Evolutionary conservation across 2,888 invertebrate genomes (phyloP).

Genomic region (Andrena camellia): DNA sequence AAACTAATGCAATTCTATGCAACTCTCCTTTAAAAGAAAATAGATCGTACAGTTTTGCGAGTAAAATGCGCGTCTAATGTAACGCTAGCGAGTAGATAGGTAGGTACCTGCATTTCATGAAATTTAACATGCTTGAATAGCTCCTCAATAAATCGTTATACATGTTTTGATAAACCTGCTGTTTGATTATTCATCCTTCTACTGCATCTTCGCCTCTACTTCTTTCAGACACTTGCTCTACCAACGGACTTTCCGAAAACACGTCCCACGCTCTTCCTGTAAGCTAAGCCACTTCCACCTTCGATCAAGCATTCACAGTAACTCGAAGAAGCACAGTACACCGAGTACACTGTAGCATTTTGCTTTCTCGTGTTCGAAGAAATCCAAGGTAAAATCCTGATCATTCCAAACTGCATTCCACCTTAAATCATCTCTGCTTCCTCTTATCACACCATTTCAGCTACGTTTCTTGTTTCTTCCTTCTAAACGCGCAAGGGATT

Average conservation of each 20-base stretch:
- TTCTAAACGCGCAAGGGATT: neutral
- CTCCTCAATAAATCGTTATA: constrained; percentile 84
- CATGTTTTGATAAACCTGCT: constrained; percentile 81
- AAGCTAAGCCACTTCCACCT: too few species aligned
- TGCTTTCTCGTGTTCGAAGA: too few species aligned
- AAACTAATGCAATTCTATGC: constrained; percentile 57
- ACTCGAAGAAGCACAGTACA: too few species aligned
- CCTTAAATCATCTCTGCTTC: too few species aligned
- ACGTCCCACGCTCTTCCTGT: too few species aligned
- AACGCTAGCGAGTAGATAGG: constrained; percentile 81
- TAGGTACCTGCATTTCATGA: constrained; percentile 84
- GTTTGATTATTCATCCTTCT: constrained; percentile 1
- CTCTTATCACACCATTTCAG: too few species aligned
- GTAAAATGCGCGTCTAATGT: constrained; percentile 79
- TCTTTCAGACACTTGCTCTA: neutral
- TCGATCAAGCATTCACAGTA: too few species aligned
- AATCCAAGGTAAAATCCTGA: too few species aligned
- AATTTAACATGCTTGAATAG: constrained; percentile 83
- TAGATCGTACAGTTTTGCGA: constrained; percentile 70
- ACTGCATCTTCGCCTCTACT: neutral
- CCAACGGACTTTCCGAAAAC: too few species aligned
- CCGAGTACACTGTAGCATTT: too few species aligned
- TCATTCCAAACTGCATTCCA: too few species aligned
- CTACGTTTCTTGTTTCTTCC: neutral
- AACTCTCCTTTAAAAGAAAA: constrained; percentile 59